Conservation (phyloP, 2,113 vertebrate species). For the Phasianus colchicus region DNA sequence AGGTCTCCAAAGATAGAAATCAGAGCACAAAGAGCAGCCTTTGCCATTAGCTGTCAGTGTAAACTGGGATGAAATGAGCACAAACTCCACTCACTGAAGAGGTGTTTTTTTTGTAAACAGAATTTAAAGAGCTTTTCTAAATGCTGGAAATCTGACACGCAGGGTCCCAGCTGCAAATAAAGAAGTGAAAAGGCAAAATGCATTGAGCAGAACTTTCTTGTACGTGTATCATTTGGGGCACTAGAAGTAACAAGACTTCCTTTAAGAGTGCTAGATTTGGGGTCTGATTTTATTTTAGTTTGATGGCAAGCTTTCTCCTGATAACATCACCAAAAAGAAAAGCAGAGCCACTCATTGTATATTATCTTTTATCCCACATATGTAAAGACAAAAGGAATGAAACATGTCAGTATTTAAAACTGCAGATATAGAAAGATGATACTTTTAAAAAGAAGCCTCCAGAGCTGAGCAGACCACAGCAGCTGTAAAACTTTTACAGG, state of each 20-base stretch:
- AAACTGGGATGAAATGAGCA: neutral
- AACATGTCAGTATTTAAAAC: neutral
- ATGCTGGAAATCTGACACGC: accelerated
- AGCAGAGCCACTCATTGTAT: accelerated
- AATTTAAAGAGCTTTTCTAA: neutral
- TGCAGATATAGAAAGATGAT: neutral
- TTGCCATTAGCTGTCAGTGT: neutral
- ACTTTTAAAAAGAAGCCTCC: neutral
- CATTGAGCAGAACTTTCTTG: accelerated
- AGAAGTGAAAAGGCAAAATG: neutral
- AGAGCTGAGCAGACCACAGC: neutral
- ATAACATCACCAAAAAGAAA: neutral
- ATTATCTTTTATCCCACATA: neutral
- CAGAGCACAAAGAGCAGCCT: neutral
- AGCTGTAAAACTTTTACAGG: accelerated
- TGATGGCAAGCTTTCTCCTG: neutral
- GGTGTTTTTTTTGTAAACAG: accelerated
- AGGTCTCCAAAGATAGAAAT: neutral
- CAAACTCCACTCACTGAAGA: too few relatives aligned
- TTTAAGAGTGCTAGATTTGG: accelerated
- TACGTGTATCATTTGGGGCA: accelerated
- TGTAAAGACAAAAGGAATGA: neutral
- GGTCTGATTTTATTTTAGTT: accelerated
- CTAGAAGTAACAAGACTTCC: neutral
- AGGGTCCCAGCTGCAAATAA: neutral